Evolutionary conservation across 35 echinoderm and acorn worm genomes (phyloP), one percentile per base, ranked within the genome.

Genomic region (Apostichopus californicus): DNA sequence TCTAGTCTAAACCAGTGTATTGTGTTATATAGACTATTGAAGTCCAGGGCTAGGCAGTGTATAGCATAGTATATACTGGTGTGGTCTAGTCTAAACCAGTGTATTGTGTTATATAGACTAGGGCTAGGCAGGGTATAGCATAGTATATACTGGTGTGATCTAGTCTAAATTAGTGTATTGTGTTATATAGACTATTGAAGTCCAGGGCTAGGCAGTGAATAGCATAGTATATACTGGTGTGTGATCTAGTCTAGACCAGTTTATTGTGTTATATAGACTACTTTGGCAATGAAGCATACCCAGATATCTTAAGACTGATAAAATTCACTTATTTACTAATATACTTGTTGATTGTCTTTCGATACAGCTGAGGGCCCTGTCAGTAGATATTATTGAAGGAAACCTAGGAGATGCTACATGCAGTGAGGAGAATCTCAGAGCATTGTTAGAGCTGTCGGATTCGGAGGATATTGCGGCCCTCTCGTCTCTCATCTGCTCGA

Each of bases 321-420:
- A 46, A 46, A 46, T 0, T 53, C 34, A 28, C 6, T 54, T 54
- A 81, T 81, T 81, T 53, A 34, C 52, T 9, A 12, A 61, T 0
- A 12, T 61, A 1, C 58, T 9, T 61, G 0, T 61, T 61, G 8
- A 61, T 61, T 12, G 7, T 12, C 13, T 85, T 59, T 3, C 5
- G 17, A 58, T 72, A 72, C 60, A 89, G 86, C 64, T 89, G 86
- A 75, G 34, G 72, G 24, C 21, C 0, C 24, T 89, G 5, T 55
- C 52, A 0, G 4, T 89, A 9, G 61, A 89, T 8, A 34, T 75
- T 9, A 52, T 89, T 17, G 46, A 73, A 72, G 86, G 86, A 8
- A 75, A 89, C 9, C 86, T 89, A 0, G 57, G 46, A 26, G 86
- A 75, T 8, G 14, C 46, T 2, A 24, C 86, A 5, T 89, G 86